A percentile compares a stretch with the other conserved stretches of the same genome.
Evolutionary conservation across 2,113 vertebrate species (phyloP).

Genomic region (Notothenia rossii): DNA sequence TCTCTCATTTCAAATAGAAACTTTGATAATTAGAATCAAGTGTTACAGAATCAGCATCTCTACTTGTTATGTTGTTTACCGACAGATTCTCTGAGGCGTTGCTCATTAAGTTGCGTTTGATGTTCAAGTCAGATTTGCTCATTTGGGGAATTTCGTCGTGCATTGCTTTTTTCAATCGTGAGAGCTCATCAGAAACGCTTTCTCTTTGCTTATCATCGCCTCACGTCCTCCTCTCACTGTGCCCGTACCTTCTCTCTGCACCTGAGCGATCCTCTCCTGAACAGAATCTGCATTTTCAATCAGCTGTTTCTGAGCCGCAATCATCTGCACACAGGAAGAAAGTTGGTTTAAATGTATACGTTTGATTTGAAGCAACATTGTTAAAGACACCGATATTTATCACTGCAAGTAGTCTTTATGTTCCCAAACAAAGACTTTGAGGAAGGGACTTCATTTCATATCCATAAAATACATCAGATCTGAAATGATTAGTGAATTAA

Average conservation of each 20-base stretch:
- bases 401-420: background rate
- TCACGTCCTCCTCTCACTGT: no score
- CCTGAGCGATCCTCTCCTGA: conserved; percentile 92
- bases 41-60: background rate
- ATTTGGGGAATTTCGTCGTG: background rate
- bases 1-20: background rate
- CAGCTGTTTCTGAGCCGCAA: conserved; percentile 92
- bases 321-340: conserved; percentile 86
- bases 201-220: background rate
- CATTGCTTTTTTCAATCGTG: conserved; percentile 3
- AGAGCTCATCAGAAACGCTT: background rate
- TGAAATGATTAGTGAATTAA: background rate
- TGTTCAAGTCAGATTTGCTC: background rate
- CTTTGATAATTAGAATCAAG: background rate
- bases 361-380: background rate
- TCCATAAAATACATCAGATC: background rate
- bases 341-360: background rate
- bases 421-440: background rate
- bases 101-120: conserved; percentile 20
- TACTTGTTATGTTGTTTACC: background rate
- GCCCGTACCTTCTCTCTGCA: conserved; percentile 88
- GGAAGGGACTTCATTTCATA: background rate
- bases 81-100: conserved; percentile 3
- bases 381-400: background rate
- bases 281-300: conserved; percentile 91